Conservation (phyloP, 2,797 vertebrate genomes). For the Anguilla marmorata region DNA sequence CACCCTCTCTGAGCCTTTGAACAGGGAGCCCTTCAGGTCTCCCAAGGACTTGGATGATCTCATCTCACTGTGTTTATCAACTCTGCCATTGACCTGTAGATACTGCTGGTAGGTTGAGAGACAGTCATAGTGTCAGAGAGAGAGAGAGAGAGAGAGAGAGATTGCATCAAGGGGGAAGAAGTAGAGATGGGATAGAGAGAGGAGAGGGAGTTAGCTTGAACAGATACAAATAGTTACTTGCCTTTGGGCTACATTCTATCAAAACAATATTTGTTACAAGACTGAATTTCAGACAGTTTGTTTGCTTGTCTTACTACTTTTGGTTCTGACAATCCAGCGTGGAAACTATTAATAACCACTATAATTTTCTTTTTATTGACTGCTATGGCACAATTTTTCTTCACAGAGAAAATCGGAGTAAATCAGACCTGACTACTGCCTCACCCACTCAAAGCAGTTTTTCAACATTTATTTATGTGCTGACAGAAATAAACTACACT, state of each 20-base stretch:
- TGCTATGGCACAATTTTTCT: neutral
- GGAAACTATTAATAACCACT: neutral
- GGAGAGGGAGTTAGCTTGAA: neutral
- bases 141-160: neutral
- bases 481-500: neutral
- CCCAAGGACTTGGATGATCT: slow-evolving; percentile 87
- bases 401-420: neutral
- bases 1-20: slow-evolving; percentile 82
- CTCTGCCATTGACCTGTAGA: slow-evolving; percentile 81
- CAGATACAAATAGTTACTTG: neutral
- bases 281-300: neutral
- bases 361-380: neutral
- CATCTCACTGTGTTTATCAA: slow-evolving; percentile 87
- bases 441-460: neutral
- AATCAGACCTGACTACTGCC: neutral
- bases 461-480: neutral
- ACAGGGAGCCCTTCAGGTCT: slow-evolving; percentile 87
- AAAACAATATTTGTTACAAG: neutral
- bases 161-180: neutral
- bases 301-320: neutral
- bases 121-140: neutral
- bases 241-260: neutral
- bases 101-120: slow-evolving; percentile 60
- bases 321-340: neutral
- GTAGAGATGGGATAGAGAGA: neutral